Evolutionary conservation across 2,797 vertebrate genomes (phyloP), one percentile per base, ranked within the genome.

Genomic region (Dromococcyx pavoninus): DNA sequence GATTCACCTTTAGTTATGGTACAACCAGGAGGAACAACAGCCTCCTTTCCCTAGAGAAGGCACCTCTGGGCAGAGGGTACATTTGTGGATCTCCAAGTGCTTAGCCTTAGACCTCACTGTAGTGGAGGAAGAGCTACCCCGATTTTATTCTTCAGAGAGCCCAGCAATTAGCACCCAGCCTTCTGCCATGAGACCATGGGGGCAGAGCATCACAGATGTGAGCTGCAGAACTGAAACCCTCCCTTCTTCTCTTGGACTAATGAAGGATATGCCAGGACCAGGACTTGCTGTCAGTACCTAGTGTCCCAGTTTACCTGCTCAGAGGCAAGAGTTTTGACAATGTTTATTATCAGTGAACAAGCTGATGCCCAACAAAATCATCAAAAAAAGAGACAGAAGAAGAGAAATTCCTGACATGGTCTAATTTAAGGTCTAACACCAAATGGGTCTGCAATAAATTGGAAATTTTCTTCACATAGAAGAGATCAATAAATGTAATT

Each of bases 401-500:
- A 74, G 35, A 81, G 25, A 72, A 93, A 88, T 25, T 87, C 71
- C 44, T 95, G 81, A 79, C 61, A 65, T 78, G 32, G 33, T 46
- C 66, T 93, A 86, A 93, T 96, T 84, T 91, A 67, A 64, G 37
- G 61, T 85, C 67, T 84, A 94, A 80, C 85, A 89, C 76, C 84
- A 85, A 92, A 93, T 64, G 79, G 48, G 65, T 67, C 92, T 88
- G 84, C 56, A 88, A 89, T 91, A 95, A 92, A 97, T 94, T 96
- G 95, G 80, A 96, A 96, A 93, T 94, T 95, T 97, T 97, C 95
- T 95, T 89, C 95, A 87, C 93, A 91, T 58, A 64, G 56, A 43
- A 48, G 69, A 95, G 93, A 97, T 97, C 97, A 97, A 97, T 97
- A 96, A 95, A 96, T 96, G 93, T 93, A 97, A 97, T 97, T 97